Percentiles rank a stretch among this genome's conserved stretches.
These are phyloP conservation scores for Salticus scenicus DNA, from an alignment of 2,888 invertebrate genomes.

Conservation along the genomic window DNA sequence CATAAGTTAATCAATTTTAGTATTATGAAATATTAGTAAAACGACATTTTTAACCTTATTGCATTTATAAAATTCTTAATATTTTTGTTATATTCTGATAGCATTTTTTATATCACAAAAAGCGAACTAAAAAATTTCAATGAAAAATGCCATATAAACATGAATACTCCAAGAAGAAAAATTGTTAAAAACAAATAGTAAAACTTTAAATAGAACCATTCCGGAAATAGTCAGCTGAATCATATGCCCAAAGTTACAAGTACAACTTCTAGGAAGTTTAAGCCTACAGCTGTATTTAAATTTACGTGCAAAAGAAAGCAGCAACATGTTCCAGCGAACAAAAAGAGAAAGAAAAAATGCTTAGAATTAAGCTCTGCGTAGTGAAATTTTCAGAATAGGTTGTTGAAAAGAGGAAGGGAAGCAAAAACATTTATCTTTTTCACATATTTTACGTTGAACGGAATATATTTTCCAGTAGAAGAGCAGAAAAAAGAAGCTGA, in stretches of 20 bases:
- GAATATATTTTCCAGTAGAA: constrained; percentile 32
- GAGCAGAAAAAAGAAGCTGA: background rate
- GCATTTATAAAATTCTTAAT: too few species aligned
- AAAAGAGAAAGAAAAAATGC: background rate
- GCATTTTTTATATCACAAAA: too few species aligned
- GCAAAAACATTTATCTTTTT: constrained; percentile 63
- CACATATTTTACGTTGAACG: constrained; percentile 43
- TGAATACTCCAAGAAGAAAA: background rate
- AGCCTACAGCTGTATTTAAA: background rate
- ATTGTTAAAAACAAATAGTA: background rate
- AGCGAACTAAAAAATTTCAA: too few species aligned
- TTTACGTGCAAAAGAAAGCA: background rate
- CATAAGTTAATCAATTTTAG: too few species aligned
- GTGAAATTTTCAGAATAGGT: constrained; percentile 50
- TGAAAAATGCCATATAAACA: too few species aligned
- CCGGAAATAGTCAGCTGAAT: background rate
- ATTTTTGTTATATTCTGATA: too few species aligned
- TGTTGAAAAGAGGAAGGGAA: constrained; percentile 47
- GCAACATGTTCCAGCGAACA: background rate
- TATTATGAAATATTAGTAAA: too few species aligned
- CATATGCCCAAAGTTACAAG: background rate
- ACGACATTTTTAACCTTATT: too few species aligned
- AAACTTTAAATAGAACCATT: background rate
- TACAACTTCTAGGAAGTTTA: background rate
- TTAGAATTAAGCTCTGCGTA: constrained; percentile 13